These are phyloP conservation scores for Darevskia mixta DNA, from an alignment of 2,797 vertebrate species.

Conservation along the genomic window DNA sequence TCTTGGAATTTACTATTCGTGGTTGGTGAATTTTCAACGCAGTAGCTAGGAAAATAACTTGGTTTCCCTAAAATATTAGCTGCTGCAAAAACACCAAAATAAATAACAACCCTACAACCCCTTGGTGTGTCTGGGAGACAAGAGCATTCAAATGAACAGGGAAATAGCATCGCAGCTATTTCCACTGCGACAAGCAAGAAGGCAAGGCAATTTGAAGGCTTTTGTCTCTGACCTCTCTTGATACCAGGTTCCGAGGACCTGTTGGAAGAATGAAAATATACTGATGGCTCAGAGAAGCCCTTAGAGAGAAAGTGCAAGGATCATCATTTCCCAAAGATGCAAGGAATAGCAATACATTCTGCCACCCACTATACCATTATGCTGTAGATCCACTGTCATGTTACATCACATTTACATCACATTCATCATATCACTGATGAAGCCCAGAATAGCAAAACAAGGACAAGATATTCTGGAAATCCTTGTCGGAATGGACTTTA, in stretches of 20 bases:
- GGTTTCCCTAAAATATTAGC: neutral
- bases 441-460: too few species aligned
- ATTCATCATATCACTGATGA: too few species aligned
- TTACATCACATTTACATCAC: too few species aligned
- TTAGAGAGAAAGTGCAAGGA: neutral
- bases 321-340: neutral
- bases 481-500: too few species aligned
- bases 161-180: neutral
- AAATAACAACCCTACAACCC: too few species aligned
- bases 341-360: neutral
- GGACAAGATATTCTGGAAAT: too few species aligned
- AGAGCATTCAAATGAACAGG: neutral
- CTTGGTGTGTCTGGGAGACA: neutral
- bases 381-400: too few species aligned
- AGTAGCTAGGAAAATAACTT: neutral
- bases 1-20: neutral
- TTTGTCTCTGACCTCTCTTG: neutral
- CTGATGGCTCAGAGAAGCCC: neutral
- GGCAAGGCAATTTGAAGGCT: neutral
- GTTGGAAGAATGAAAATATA: slow-evolving; percentile 1
- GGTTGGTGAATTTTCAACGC: neutral
- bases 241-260: neutral
- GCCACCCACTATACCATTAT: too few species aligned
- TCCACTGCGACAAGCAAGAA: neutral
- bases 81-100: neutral